These are phyloP conservation scores for Eumacrocentrus americanus DNA, from an alignment of 2,888 invertebrate species.

Conservation along the genomic window DNA sequence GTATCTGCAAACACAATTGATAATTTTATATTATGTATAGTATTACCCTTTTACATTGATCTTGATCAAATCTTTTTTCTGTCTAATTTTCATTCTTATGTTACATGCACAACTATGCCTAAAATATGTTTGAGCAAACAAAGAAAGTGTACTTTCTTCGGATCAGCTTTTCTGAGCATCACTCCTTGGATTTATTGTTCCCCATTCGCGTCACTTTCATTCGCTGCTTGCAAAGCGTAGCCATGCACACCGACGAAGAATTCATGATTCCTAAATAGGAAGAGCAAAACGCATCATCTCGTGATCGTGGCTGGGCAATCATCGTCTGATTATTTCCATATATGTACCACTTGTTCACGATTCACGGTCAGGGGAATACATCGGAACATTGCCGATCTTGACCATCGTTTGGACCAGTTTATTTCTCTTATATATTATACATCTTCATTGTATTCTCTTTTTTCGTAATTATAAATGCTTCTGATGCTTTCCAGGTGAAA, in stretches of 20 bases:
- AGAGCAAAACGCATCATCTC: background rate
- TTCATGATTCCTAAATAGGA: conserved; percentile 26
- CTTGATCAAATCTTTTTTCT: background rate
- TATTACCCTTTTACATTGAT: background rate
- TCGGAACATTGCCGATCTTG: background rate
- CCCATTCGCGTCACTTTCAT: conserved; percentile 46
- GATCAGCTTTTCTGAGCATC: conserved; percentile 14
- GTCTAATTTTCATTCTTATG: background rate
- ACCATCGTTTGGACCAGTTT: background rate
- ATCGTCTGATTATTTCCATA: conserved; percentile 6
- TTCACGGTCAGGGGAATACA: conserved; percentile 2
- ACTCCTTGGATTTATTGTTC: background rate
- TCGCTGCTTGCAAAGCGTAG: conserved; percentile 41
- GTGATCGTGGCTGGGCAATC: background rate
- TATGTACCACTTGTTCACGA: conserved; percentile 12
- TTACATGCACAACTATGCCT: conserved; percentile 4
- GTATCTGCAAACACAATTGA: background rate
- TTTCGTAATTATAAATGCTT: background rate
- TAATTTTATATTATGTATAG: background rate
- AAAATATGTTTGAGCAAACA: conserved; percentile 15
- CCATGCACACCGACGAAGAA: conserved; percentile 35
- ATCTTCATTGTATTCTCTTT: background rate
- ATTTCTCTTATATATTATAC: background rate
- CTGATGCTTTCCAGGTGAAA: conserved; percentile 67
- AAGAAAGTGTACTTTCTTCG: conserved; percentile 25